Evolutionary conservation across 2,888 invertebrate genomes (phyloP), one percentile per base, ranked within the genome.

Genomic region (Zaprionus lineosus): DNA sequence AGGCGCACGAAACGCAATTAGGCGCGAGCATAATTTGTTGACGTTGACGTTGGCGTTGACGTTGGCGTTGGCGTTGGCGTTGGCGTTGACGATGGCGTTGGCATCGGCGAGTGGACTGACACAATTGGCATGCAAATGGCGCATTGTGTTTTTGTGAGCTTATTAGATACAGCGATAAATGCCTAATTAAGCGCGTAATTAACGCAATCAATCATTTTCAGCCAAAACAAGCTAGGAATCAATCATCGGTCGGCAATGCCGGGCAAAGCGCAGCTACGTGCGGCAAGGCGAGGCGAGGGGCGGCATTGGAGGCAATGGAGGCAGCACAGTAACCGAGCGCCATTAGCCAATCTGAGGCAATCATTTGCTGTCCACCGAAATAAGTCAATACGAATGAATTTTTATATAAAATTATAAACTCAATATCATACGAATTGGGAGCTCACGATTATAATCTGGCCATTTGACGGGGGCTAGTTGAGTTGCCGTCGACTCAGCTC

Each of bases 161-260:
- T 58, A 66, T 65, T 72, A 59, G 76, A 65, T 81, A 79, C 64
- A 60, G 72, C 72, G 71, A 82, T 86, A 86, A 81, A 78, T 84
- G 86, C 78, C 76, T 86, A 84, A 84, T 86, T 84, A 84, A 79
- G 71, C 82, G 76, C 76, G 65, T 86, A 87, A 85, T 85, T 86
- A 84, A 75, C 59, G 73, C 84, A 87, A 85, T 87, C 84, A 87
- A 86, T 85, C 87, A 82, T 74, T 62, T 46, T 61, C n/a, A 56
- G 51, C 28, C 46, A 44, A 74, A 72, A 67, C 57, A 67, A 58
- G 68, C 51, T 67, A 46, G 64, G 59, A 69, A 59, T 71, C 69
- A 64, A 59, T 74, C 70, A 56, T 41, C 15, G 34, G 21, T 12
- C 11, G 28, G 5, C 18, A 28, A 26, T 41, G 24, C 14, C 12